Conservation (phyloP, 2,888 invertebrate genomes). For the Latrodectus elegans region DNA sequence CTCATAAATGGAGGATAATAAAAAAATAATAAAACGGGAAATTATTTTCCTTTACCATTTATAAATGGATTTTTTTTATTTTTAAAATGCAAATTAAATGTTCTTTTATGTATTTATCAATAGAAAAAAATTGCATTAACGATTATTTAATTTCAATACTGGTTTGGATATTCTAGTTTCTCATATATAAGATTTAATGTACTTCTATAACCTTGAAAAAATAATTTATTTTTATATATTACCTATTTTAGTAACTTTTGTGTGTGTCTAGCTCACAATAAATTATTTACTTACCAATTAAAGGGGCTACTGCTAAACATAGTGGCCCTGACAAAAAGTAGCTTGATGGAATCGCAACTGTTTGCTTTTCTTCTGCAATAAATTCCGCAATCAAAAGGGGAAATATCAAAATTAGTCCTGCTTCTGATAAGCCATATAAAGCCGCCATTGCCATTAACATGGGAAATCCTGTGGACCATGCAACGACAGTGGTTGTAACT, state of each 20-base stretch:
- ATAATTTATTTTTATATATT: not conserved
- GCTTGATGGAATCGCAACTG: conserved; percentile 53
- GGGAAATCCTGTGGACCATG: conserved; percentile 29
- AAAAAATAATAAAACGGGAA: too few species aligned
- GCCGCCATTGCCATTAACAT: conserved; percentile 19
- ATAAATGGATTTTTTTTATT: too few species aligned
- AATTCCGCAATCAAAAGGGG: conserved; percentile 48
- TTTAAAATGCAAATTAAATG: too few species aligned
- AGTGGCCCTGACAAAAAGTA: conserved; percentile 45
- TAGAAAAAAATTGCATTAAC: too few species aligned
- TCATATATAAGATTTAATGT: not conserved
- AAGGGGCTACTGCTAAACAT: conserved; percentile 42
- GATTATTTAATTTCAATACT: not conserved
- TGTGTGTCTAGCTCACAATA: not conserved
- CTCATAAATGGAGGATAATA: too few species aligned
- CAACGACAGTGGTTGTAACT: conserved; percentile 1
- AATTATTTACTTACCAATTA: conserved; percentile 44
- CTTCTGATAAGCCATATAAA: conserved; percentile 47
- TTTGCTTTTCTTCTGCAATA: conserved; percentile 45
- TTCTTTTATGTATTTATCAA: too few species aligned
- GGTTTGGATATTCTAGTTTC: not conserved
- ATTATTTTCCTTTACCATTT: too few species aligned
- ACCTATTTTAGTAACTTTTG: not conserved
- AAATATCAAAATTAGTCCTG: conserved; percentile 53
- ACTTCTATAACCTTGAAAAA: not conserved